Base-by-base conservation (phyloP, 2,113 vertebrate species). In the Carassius carassius region DNA sequence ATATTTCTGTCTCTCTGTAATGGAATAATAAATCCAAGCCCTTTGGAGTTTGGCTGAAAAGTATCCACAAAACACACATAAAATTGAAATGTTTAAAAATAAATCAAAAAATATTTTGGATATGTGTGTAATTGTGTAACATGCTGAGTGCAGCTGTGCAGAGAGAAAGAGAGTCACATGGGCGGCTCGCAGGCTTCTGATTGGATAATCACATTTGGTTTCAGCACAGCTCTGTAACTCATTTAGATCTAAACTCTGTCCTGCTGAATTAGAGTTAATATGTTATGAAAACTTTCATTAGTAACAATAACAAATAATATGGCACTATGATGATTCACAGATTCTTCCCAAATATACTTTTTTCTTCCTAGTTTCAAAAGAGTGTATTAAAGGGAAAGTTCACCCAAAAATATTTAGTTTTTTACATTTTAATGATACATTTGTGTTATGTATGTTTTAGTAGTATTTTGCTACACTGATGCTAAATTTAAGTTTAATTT, bases 81-180 rank as follows among this genome's bases (percentile, higher is more conserved):
- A 69, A 70, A 56, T 3, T 23, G 63, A 54, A 70, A 70, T 70
- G 49, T 82, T 82, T 82, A 23, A 19, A 70, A 70, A 70, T 37
- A 37, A 82, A 54, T 67, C 44, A 9, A 21, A 9, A 13, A 37
- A 10, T 47, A 54, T 56, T 35, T n/a, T 56, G 63, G 35, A 35
- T 23, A 35, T 54, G 11, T 14, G 49, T 51, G 49, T 51, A 51
- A 14, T 51, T 51, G 49, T 51, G 13, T 14, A 51, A 16, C 49
- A 51, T 51, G 49, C 49, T 51, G 35, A 5, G 9, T 1, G 4
- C 67, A 41, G 67, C 67, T 70, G 67, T 70, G 67, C 67, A 13
- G 23, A 7, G 41, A 74, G 25, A 56, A 51, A 78, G 67, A 37
- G 29, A 29, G 69, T 73, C 70, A 73, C 70, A 47, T 73, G 70